Percentiles rank a stretch among this genome's conserved stretches.
These are phyloP conservation scores for Camelus dromedarius DNA, from an alignment of 2,113 vertebrate species.

Conservation along the genomic window DNA sequence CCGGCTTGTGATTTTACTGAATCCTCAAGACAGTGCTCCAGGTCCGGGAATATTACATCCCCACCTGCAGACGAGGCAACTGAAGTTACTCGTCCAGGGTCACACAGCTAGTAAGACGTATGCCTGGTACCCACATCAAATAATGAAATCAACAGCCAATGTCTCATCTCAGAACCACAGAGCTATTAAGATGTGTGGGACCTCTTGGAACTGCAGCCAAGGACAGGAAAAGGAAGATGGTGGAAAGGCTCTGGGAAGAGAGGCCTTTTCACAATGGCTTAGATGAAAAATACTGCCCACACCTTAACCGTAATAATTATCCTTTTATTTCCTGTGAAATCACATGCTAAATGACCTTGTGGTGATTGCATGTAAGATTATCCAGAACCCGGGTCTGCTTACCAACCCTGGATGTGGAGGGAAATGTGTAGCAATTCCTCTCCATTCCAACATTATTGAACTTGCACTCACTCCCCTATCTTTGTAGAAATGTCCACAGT, in stretches of 20 bases:
- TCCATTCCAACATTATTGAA: neutral
- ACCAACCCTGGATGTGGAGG: neutral
- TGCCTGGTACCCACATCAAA: fast-evolving
- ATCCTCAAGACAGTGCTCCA: neutral
- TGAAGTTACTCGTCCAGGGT: neutral
- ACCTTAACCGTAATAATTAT: fast-evolving
- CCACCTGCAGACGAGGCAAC: neutral
- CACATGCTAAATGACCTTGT: neutral
- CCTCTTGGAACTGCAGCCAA: neutral
- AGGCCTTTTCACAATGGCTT: neutral
- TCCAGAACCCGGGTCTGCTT: fast-evolving
- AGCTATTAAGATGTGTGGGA: fast-evolving
- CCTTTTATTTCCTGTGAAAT: neutral
- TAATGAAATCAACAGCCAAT: neutral
- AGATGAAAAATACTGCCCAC: neutral
- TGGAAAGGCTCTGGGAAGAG: neutral
- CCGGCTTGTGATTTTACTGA: neutral
- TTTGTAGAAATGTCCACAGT: neutral
- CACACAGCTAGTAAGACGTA: neutral
- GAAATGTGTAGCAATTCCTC: neutral
- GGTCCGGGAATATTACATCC: fast-evolving
- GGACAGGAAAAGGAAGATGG: neutral
- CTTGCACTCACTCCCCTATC: neutral
- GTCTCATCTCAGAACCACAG: neutral
- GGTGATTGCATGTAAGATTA: no score